Evolutionary conservation across 2,113 vertebrate genomes (phyloP).

Genomic region (Eudyptes chrysolophus): DNA sequence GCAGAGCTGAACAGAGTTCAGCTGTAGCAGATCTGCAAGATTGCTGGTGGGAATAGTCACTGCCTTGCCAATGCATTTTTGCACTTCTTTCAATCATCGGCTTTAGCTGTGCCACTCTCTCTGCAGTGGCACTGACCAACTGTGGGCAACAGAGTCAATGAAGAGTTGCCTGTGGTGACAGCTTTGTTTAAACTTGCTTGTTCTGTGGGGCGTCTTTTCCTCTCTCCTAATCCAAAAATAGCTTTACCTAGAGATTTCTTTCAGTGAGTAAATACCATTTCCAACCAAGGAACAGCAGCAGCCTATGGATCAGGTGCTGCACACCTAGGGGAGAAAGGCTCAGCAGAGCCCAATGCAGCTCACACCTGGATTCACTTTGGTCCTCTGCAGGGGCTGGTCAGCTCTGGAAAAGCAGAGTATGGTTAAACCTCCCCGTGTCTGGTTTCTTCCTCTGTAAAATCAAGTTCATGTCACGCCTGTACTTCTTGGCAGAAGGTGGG

Average conservation of each 20-base stretch:
- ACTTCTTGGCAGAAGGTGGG: not conserved
- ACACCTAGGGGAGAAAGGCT: not conserved
- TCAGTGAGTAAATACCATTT: not conserved
- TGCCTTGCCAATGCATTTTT: not conserved
- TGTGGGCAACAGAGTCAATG: not conserved
- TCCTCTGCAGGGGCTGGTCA: not conserved
- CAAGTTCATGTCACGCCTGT: not conserved
- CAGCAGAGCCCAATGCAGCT: not conserved
- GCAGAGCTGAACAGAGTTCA: not conserved
- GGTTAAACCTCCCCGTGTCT: not conserved
- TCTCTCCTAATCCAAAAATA: not conserved
- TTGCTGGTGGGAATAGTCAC: slow-evolving; percentile 3
- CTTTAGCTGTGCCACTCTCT: not conserved
- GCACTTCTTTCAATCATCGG: not conserved
- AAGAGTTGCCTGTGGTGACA: not conserved
- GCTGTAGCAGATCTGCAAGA: slow-evolving; percentile 29
- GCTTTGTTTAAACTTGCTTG: not conserved
- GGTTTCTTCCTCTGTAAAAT: not conserved
- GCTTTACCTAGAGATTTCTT: not conserved
- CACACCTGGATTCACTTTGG: not conserved
- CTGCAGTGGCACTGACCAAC: not conserved
- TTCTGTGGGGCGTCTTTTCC: not conserved
- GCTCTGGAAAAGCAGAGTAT: not conserved
- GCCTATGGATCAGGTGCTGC: not conserved
- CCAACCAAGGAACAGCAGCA: not conserved